Evolutionary conservation across 2,113 vertebrate genomes (phyloP), one percentile per base, ranked within the genome.

Genomic region (Anseranas semipalmata): DNA sequence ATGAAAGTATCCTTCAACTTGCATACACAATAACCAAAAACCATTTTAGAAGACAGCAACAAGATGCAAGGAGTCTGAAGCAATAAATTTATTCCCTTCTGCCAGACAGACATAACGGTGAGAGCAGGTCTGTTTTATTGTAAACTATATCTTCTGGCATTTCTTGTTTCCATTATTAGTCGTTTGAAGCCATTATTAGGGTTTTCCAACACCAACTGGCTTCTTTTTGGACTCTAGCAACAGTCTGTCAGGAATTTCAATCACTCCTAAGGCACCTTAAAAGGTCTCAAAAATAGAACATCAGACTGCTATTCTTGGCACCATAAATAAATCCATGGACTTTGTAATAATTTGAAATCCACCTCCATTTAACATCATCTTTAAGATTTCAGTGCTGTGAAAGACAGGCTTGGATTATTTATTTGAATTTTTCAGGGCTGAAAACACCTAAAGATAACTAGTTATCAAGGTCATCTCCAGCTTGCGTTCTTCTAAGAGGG

Each of bases 1-100:
- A 98, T 93, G 88, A 96, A 96, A 97, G 53, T 76, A 93, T 92
- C 87, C 80, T 96, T 96, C 89, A 94, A 71, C 20, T 35, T 90
- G 58, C 91, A 92, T n/a, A 66, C 12, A 85, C 76, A 89, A 62
- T 74, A 95, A 80, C 52, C 17, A 8, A 77, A 78, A 87, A 58
- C 12, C 71, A 55, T 91, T 93, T 93, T 63, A 95, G 71, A 94
- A 92, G 78, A 89, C 11, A 6, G 66, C 5, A 19, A 94, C 76
- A 86, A 95, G 89, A 96, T 30, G 45, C 52, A 80, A 96, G 35
- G 43, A 81, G 62, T 80, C 86, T 70, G 25, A 92, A 95, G 46
- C 27, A 86, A 83, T 68, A 88, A 55, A 96, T 96, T 39, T 46
- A 76, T 72, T 85, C 50, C 10, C n/a, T 67, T 84, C n/a, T 83